Conservation (phyloP, 1,140 invertebrate species). For the Drosophila ambigua region DNA sequence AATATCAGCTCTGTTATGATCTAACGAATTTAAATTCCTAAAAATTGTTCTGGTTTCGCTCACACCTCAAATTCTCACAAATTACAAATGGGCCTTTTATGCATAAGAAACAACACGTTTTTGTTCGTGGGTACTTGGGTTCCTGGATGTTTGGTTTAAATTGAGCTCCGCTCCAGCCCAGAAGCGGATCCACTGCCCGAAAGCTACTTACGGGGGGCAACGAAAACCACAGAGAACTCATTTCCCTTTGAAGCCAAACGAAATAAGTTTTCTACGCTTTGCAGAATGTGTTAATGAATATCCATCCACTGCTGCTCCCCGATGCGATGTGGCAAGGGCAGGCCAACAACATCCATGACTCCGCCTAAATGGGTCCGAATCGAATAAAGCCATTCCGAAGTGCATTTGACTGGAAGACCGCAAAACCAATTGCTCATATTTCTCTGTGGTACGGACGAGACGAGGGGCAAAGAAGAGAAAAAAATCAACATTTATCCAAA, state of each 20-base stretch:
- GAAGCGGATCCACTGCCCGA: too few relatives aligned
- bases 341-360: neutral
- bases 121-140: constrained; percentile 10
- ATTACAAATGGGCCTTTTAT: constrained; percentile 70
- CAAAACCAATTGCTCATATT: constrained; percentile 70
- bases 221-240: constrained; percentile 67
- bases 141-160: neutral
- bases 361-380: constrained; percentile 14
- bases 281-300: constrained; percentile 38
- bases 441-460: neutral
- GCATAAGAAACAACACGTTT: constrained; percentile 57
- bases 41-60: neutral
- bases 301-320: constrained; percentile 8
- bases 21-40: neutral
- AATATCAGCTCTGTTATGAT: too few relatives aligned
- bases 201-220: neutral
- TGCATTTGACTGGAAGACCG: constrained; percentile 76
- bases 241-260: constrained; percentile 53
- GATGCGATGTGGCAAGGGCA: neutral
- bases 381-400: constrained; percentile 50
- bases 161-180: too few relatives aligned
- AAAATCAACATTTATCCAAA: constrained; percentile 45
- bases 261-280: constrained; percentile 68
- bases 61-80: constrained; percentile 53
- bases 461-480: constrained; percentile 1